These are phyloP conservation scores for Cephalopholis sonnerati DNA, from an alignment of 2,113 vertebrate genomes.

Conservation along the genomic window DNA sequence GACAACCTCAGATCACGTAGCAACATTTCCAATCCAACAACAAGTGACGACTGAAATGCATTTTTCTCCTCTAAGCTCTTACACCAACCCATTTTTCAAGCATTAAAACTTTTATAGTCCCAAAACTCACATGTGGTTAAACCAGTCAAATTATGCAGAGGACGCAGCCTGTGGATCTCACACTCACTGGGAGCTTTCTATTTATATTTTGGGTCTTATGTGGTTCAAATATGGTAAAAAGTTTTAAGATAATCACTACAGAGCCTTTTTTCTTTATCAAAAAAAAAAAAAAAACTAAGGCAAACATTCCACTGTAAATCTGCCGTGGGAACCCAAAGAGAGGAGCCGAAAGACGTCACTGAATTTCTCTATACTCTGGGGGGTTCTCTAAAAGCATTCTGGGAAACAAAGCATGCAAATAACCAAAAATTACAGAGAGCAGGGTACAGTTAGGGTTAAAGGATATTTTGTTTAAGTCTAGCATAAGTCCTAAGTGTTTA, in stretches of 20 bases:
- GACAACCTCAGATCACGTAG: not conserved
- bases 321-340: constrained; percentile 65
- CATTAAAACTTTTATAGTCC: not conserved
- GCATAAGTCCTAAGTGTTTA: not conserved
- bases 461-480: not conserved
- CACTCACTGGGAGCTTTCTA: constrained; percentile 16
- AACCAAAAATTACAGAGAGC: not conserved
- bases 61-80: not conserved
- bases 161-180: constrained; percentile 22
- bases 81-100: not conserved
- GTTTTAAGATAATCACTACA: constrained; percentile 35
- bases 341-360: constrained; percentile 57
- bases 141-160: not conserved
- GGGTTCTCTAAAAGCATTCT: constrained; percentile 31
- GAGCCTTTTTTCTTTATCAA: constrained; percentile 50
- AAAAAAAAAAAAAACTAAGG: constrained; percentile 51
- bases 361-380: constrained; percentile 37
- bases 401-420: constrained; percentile 43
- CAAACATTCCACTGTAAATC: constrained; percentile 70
- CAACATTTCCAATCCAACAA: not conserved
- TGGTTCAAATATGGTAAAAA: constrained; percentile 65
- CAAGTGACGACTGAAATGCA: not conserved
- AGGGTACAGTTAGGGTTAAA: constrained; percentile 26
- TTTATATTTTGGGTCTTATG: constrained; percentile 61
- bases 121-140: not conserved